phyloP scores from a whole-genome alignment of 2,888 invertebrate genomes.

The Calameuta idolon region DNA sequence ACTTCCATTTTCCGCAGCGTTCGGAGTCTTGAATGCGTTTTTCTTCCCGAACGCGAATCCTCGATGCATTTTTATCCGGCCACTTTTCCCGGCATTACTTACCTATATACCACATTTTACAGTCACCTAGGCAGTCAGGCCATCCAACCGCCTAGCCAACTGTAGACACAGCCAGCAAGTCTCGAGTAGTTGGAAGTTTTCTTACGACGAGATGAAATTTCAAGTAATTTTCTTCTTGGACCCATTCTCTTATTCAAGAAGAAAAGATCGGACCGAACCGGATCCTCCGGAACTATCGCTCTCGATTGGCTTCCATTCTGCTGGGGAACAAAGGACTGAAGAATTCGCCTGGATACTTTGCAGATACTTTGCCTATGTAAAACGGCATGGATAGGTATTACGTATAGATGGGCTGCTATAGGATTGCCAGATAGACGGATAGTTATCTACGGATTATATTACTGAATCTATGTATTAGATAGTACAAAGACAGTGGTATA shows the following conservation, averaged over 20 bases:
- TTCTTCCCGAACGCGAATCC: constrained; percentile 18
- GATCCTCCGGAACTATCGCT: not conserved
- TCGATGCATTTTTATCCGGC: constrained; percentile 36
- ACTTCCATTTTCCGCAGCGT: constrained; percentile 31
- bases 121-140: not conserved
- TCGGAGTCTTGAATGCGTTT: not conserved
- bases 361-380: not conserved
- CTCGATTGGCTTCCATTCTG: not conserved
- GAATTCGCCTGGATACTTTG: not conserved
- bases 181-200: constrained; percentile 3
- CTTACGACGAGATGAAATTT: not conserved
- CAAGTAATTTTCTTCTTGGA: constrained; percentile 1
- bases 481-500: not conserved
- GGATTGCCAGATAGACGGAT: too few species aligned
- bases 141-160: not conserved
- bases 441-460: not conserved
- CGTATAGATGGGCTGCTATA: not conserved
- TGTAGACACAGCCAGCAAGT: not conserved
- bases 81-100: constrained; percentile 35
- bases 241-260: not conserved
- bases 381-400: not conserved
- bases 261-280: not conserved
- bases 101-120: constrained; percentile 25
- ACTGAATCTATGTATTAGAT: not conserved
- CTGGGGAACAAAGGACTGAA: not conserved